Conservation (phyloP, 2,888 invertebrate species). For the Dusona sp. region DNA sequence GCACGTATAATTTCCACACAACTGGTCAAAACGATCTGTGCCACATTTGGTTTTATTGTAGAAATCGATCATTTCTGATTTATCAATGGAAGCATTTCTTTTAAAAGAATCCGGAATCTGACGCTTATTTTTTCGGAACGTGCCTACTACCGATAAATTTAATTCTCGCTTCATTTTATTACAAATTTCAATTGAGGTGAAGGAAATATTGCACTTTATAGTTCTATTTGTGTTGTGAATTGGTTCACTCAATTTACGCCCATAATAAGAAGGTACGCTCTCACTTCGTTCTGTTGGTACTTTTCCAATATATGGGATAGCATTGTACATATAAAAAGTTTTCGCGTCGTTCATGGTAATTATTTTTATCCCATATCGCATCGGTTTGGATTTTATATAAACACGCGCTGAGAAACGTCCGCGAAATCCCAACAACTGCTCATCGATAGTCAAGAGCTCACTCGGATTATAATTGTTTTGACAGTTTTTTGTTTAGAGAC, state of each 20-base stretch:
- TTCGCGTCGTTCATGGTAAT: constrained; percentile 36
- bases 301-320: not conserved
- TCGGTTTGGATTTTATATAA: constrained; percentile 32
- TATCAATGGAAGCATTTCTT: too few species aligned
- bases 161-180: too few species aligned
- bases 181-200: constrained; percentile 32
- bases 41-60: too few species aligned
- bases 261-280: constrained; percentile 25
- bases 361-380: constrained; percentile 50
- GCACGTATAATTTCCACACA: constrained; percentile 17
- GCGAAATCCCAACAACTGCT: constrained; percentile 43
- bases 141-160: too few species aligned
- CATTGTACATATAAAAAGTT: constrained; percentile 42
- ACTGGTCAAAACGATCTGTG: not conserved
- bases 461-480: constrained; percentile 41
- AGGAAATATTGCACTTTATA: constrained; percentile 34
- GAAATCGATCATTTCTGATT: too few species aligned
- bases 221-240: constrained; percentile 27
- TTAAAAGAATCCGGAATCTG: too few species aligned
- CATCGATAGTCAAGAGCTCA: constrained; percentile 37
- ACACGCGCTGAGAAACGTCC: constrained; percentile 43
- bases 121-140: too few species aligned
- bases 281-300: constrained; percentile 24
- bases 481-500: constrained; percentile 46
- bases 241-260: constrained; percentile 33